phyloP scores from a whole-genome alignment of 1,140 invertebrate genomes.

The Zaprionus ornatus region DNA sequence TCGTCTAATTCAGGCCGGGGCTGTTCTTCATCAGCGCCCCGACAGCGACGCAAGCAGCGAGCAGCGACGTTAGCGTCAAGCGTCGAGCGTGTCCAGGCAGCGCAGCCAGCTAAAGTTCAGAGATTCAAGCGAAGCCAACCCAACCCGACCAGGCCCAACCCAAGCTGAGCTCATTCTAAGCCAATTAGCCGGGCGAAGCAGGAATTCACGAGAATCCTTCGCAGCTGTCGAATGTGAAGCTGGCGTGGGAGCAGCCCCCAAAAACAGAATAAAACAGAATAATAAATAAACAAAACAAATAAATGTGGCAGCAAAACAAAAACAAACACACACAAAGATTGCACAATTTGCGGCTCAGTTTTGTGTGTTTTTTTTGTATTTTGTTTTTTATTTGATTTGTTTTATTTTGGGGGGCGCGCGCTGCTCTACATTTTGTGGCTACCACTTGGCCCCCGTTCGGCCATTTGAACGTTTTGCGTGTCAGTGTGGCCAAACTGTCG shows the following conservation, averaged over 20 bases:
- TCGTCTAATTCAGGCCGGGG: constrained; percentile 81
- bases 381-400: constrained; percentile 26
- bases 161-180: constrained; percentile 57
- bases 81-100: constrained; percentile 32
- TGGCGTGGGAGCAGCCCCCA: background rate
- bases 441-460: constrained; percentile 4
- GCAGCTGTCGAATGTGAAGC: constrained; percentile 29
- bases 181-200: constrained; percentile 64
- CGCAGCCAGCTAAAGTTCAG: background rate
- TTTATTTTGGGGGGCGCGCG: constrained; percentile 18
- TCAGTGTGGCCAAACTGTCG: constrained; percentile 45
- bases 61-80: constrained; percentile 9
- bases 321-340: constrained; percentile 26
- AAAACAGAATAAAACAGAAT: constrained; percentile 5
- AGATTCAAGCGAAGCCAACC: constrained; percentile 8
- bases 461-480: constrained; percentile 12
- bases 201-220: constrained; percentile 63
- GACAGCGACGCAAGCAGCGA: constrained; percentile 31
- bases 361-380: background rate
- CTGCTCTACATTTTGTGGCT: constrained; percentile 59
- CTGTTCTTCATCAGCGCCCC: constrained; percentile 78
- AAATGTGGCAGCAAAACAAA: background rate
- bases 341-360: constrained; percentile 17
- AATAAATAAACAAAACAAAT: constrained; percentile 2
- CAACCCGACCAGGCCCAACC: background rate